Base-by-base conservation (phyloP, 1,140 invertebrate species). In the Neodiprion lecontei region DNA sequence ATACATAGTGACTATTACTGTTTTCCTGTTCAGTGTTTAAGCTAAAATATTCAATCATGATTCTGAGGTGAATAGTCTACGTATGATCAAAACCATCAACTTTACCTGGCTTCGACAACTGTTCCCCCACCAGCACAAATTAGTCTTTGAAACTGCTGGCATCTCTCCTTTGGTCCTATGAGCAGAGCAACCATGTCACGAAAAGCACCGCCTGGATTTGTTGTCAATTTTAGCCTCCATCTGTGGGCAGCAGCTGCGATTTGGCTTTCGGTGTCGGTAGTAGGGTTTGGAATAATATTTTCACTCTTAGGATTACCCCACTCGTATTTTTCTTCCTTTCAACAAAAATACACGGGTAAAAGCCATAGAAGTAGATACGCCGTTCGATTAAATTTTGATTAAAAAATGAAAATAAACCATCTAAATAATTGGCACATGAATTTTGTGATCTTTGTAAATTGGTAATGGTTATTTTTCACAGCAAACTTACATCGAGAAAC, bases 301-400 rank as follows among this genome's bases (percentile, higher is more conserved):
- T 84, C 78, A 14, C 91, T 91, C 75, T 87, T 84, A 0, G 92
- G 91, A 84, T 95, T 95, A 1, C 94, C 94, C 91, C 93, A 95
- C 83, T 95, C 94, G 85, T 89, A 95, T 7, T 91, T 87, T 78
- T 95, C 92, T 83, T 97, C 95, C 92, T 96, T 79, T 23, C 75
- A 74, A 75, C 47, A 9, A 77, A 75, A 67, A 40, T 4, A 74
- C 7, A 72, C 49, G 72, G 75, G 73, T 69, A 69, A 77, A 72
- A 47, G 10, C 28, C 28, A 5, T 40, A 40, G 28, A 40, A 40
- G 28, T 40, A 40, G 28, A 40, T 40, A 40, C 28, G 5, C 5
- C 28, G 28, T 3, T 40, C 2, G 2, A 40, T 40, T 40, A 40
- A 40, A 40, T 40, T 40, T 40, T 40, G 1, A 40, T 40, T 40